Percentiles rank a stretch among this genome's conserved stretches.
Conservation (phyloP, 1,140 invertebrate genomes). For the Sitobion miscanthi region DNA sequence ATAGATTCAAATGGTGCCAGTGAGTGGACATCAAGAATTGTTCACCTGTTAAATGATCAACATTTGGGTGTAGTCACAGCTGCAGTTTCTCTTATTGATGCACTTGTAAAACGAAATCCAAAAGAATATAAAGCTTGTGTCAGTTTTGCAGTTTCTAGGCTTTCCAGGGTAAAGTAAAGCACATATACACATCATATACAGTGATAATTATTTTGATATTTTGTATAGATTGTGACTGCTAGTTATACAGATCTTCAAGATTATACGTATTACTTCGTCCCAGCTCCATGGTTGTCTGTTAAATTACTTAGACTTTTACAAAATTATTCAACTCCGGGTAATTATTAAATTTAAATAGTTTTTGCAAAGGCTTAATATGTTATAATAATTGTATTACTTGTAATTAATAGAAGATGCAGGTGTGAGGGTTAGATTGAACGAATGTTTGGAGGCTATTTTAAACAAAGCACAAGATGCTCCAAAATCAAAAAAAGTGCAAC, state of each 20-base stretch:
- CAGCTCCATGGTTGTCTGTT: conserved; percentile 99
- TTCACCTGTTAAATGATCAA: conserved; percentile 98
- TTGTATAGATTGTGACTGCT: conserved; percentile 88
- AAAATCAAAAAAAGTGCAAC: conserved; percentile 99
- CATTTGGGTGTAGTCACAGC: conserved; percentile 99
- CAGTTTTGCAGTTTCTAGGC: conserved; percentile 93
- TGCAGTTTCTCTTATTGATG: conserved; percentile 97
- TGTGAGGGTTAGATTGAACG: conserved; percentile 91
- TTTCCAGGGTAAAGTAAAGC: conserved; percentile 78
- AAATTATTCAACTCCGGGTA: conserved; percentile 96
- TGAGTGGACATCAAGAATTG: conserved; percentile 98
- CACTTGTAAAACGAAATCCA: conserved; percentile 96
- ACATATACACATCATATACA: background rate
- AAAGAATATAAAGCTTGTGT: conserved; percentile 96
- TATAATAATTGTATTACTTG: background rate
- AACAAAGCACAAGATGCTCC: conserved; percentile 99
- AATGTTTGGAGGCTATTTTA: conserved; percentile 99
- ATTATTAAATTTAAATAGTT: conserved; percentile 43
- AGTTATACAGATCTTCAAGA: conserved; percentile 99
- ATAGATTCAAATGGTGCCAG: conserved; percentile 69
- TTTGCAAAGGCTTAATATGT: background rate
- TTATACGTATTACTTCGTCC: conserved; percentile 99
- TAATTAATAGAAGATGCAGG: conserved; percentile 83
- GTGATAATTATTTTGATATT: conserved; percentile 26
- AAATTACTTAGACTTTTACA: conserved; percentile 95